Percentiles rank a stretch among this genome's conserved stretches.
phyloP scores from a whole-genome alignment of 1,140 invertebrate species.

The Luehdorfia chinensis region DNA sequence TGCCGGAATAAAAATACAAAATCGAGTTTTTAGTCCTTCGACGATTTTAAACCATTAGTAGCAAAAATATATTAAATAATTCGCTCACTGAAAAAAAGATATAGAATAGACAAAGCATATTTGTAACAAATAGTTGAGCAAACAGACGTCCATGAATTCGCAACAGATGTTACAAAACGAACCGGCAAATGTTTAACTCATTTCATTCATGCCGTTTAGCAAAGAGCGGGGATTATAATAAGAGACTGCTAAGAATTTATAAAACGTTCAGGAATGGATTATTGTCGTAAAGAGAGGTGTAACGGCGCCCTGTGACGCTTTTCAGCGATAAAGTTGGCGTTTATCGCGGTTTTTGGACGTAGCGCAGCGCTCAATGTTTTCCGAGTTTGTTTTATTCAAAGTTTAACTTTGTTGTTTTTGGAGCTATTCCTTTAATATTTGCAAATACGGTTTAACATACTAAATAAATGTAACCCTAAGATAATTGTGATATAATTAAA shows the following conservation, averaged over 20 bases:
- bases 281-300: conserved; percentile 44
- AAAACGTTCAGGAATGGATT: conserved; percentile 50
- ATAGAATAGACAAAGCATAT: too few relatives aligned
- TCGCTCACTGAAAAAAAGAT: too few relatives aligned
- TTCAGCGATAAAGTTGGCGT: conserved; percentile 36
- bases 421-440: neutral
- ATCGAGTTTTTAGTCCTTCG: too few relatives aligned
- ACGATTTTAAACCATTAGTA: too few relatives aligned
- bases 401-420: neutral
- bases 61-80: too few relatives aligned
- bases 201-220: conserved; percentile 13
- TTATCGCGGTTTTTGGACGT: conserved; percentile 46
- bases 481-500: too few relatives aligned
- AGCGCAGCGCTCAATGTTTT: neutral
- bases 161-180: conserved; percentile 1
- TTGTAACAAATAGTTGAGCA: too few relatives aligned
- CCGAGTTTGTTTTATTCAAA: neutral
- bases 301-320: conserved; percentile 31
- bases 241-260: conserved; percentile 26
- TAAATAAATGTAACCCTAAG: too few relatives aligned
- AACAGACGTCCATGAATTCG: conserved; percentile 1
- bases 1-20: too few relatives aligned
- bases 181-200: conserved; percentile 1
- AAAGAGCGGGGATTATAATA: conserved; percentile 27
- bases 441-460: too few relatives aligned